These are phyloP conservation scores for Tympanuchus pallidicinctus DNA, from an alignment of 2,113 vertebrate species.

Conservation along the genomic window DNA sequence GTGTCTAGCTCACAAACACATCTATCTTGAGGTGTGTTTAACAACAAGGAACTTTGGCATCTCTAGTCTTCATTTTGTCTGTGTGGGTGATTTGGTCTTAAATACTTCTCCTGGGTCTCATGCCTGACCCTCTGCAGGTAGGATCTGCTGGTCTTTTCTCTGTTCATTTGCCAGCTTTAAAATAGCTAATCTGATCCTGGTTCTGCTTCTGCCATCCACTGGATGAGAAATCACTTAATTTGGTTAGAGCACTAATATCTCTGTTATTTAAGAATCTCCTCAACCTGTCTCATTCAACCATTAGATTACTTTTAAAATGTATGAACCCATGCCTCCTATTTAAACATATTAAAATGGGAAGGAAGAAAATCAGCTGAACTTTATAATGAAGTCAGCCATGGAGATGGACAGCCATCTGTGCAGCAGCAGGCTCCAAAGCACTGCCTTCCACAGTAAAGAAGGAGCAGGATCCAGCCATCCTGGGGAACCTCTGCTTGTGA, in stretches of 20 bases:
- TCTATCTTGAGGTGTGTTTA: neutral
- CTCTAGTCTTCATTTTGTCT: constrained; percentile 46
- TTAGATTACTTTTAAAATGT: neutral
- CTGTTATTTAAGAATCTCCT: neutral
- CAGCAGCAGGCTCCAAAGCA: neutral
- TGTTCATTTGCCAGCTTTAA: constrained; percentile 42
- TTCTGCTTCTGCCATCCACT: constrained; percentile 41
- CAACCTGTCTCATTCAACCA: fast-evolving
- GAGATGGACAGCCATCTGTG: neutral
- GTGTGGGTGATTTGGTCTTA: neutral
- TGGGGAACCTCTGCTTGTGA: neutral
- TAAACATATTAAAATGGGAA: neutral
- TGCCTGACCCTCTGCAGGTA: neutral
- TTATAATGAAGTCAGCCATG: constrained; percentile 10
- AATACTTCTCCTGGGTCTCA: neutral
- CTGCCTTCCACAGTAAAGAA: neutral
- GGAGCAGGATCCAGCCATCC: neutral
- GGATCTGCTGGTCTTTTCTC: constrained; percentile 46
- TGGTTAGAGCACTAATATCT: constrained; percentile 6
- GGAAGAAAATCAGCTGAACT: neutral
- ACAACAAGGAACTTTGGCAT: constrained; percentile 45
- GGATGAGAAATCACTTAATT: neutral
- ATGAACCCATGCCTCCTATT: neutral
- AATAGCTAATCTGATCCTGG: constrained; percentile 47
- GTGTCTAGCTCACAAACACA: neutral